Evolutionary conservation across 2,113 vertebrate genomes (phyloP).

Genomic region (Periophthalmodon schlosseri): DNA sequence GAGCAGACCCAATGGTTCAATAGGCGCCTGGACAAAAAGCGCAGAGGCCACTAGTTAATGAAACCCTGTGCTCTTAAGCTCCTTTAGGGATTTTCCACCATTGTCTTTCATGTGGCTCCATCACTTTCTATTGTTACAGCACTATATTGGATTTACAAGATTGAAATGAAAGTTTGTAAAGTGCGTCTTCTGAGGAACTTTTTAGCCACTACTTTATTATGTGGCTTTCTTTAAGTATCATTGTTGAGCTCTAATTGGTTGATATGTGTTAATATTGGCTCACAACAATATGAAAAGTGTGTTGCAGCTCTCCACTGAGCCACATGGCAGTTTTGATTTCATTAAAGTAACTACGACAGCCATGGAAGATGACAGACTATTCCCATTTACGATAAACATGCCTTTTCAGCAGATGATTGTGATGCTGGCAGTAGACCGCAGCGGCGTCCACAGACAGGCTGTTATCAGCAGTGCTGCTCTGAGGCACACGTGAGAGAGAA

Average conservation of each 20-base stretch:
- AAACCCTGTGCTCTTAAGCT: conserved; percentile 63
- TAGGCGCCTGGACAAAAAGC: conserved; percentile 69
- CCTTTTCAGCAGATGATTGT: conserved; percentile 33
- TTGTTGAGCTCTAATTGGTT: too few species aligned
- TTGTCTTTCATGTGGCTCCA: conserved; percentile 63
- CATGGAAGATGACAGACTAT: conserved; percentile 36
- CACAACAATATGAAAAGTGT: background rate
- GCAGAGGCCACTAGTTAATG: conserved; percentile 71
- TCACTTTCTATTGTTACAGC: conserved; percentile 35
- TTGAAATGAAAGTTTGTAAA: conserved; percentile 5
- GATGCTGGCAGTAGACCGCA: conserved; percentile 36
- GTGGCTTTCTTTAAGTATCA: background rate
- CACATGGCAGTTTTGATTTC: too few species aligned
- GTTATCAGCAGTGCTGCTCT: conserved; percentile 41
- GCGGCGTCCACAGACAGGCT: conserved; percentile 25
- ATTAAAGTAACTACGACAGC: background rate
- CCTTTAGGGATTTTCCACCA: conserved; percentile 50
- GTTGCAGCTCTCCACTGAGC: background rate
- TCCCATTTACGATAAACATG: conserved; percentile 40
- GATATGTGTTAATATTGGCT: background rate
- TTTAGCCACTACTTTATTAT: background rate
- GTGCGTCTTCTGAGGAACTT: background rate
- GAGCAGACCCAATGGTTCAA: conserved; percentile 53
- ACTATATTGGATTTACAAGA: conserved; percentile 16
- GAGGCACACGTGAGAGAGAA: conserved; percentile 17